Conservation (phyloP, 2,888 invertebrate genomes). For the Drepana falcataria region DNA sequence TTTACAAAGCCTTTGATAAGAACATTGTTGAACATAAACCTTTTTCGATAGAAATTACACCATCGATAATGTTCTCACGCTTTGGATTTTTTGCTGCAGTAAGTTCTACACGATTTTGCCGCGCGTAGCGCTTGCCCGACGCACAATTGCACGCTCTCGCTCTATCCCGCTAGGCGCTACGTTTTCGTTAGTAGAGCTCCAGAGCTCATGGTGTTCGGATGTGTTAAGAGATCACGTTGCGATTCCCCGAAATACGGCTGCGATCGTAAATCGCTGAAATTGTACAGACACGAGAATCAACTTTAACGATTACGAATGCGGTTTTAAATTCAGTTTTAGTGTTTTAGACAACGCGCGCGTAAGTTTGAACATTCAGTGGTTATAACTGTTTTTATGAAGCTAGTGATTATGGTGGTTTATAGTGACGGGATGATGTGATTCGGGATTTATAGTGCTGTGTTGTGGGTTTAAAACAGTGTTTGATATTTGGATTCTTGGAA, state of each 20-base stretch:
- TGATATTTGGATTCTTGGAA: slow-evolving; percentile 18
- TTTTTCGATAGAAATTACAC: too few species aligned
- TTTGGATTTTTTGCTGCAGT: too few species aligned
- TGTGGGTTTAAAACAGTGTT: slow-evolving; percentile 23
- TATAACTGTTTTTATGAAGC: slow-evolving; percentile 23
- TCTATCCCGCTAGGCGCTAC: slow-evolving; percentile 20
- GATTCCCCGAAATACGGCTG: slow-evolving; percentile 18
- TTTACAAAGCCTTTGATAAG: too few species aligned
- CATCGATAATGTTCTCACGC: too few species aligned
- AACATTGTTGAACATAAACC: too few species aligned
- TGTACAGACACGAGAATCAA: slow-evolving; percentile 19
- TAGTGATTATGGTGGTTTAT: slow-evolving; percentile 35
- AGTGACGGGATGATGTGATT: slow-evolving; percentile 31
- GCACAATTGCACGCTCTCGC: slow-evolving; percentile 12
- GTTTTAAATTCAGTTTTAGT: slow-evolving; percentile 29
- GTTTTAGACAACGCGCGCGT: slow-evolving; percentile 16
- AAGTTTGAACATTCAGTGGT: slow-evolving; percentile 19
- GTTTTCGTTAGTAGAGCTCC: slow-evolving; percentile 43
- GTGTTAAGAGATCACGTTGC: slow-evolving; percentile 8
- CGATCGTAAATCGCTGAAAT: slow-evolving; percentile 33
- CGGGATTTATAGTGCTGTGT: slow-evolving; percentile 30
- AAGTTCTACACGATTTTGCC: slow-evolving; percentile 20
- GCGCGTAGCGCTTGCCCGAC: neutral
- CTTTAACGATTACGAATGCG: slow-evolving; percentile 10
- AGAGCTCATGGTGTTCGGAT: slow-evolving; percentile 22